phyloP scores from a whole-genome alignment of 2,113 vertebrate genomes.

The Helogale parvula region DNA sequence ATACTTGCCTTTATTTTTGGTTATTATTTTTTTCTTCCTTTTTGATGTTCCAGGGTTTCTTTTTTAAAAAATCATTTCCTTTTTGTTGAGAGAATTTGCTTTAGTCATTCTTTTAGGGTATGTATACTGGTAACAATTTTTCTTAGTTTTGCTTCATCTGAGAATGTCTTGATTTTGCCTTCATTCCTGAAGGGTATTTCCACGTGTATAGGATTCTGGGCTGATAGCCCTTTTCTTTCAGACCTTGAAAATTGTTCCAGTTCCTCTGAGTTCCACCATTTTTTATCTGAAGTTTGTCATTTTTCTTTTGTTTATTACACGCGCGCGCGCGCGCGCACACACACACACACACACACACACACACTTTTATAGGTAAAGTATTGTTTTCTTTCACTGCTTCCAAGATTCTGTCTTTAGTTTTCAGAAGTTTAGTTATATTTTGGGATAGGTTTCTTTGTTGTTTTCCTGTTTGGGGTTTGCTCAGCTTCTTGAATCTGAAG shows the following conservation, averaged over 20 bases:
- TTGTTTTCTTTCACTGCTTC: neutral
- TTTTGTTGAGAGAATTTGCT: neutral
- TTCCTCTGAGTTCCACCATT: neutral
- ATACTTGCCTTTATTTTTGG: neutral
- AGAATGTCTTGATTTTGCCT: neutral
- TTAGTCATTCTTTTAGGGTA: neutral
- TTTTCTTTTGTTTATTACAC: neutral
- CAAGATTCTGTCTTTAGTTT: neutral
- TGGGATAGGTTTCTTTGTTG: neutral
- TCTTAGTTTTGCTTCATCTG: neutral
- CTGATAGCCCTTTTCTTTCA: neutral
- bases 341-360: neutral
- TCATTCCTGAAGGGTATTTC: neutral
- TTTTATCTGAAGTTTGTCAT: neutral
- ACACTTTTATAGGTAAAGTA: neutral
- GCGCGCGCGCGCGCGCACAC: too few species aligned
- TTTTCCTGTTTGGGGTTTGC: neutral
- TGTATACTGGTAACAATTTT: neutral
- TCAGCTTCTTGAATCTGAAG: neutral
- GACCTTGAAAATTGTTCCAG: neutral
- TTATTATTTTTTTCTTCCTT: neutral
- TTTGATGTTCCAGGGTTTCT: neutral
- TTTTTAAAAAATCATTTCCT: neutral
- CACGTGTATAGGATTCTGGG: neutral
- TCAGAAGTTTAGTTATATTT: neutral